phyloP scores from a whole-genome alignment of 2,113 vertebrate species.

The Balaenoptera acutorostrata region DNA sequence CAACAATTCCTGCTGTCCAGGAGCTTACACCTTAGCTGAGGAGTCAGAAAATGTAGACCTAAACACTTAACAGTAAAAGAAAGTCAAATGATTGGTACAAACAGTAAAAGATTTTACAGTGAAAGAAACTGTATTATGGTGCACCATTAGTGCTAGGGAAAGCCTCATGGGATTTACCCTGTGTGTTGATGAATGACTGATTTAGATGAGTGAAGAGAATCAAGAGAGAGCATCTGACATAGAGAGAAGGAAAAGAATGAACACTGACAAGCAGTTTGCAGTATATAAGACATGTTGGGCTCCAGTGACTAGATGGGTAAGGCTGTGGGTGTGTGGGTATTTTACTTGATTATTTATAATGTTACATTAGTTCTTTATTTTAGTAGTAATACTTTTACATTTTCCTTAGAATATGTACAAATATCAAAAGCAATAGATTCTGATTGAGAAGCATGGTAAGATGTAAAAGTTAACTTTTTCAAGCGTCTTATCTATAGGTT shows the following conservation, averaged over 20 bases:
- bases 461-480: background rate
- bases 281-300: background rate
- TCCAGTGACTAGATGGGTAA: background rate
- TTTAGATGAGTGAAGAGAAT: background rate
- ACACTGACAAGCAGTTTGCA: background rate
- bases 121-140: background rate
- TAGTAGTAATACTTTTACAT: background rate
- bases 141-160: background rate
- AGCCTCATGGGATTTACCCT: background rate
- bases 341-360: background rate
- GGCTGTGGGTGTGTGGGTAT: background rate
- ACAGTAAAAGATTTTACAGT: background rate
- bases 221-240: background rate
- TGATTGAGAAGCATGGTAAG: background rate
- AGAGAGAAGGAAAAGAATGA: background rate
- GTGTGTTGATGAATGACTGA: background rate
- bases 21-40: background rate
- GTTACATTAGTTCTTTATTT: background rate
- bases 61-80: background rate
- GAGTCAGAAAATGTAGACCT: background rate
- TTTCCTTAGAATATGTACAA: background rate
- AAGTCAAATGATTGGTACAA: background rate
- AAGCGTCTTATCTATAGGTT: background rate
- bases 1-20: background rate
- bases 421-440: background rate